phyloP scores from a whole-genome alignment of 1,140 invertebrate species.

The Ips nitidus region DNA sequence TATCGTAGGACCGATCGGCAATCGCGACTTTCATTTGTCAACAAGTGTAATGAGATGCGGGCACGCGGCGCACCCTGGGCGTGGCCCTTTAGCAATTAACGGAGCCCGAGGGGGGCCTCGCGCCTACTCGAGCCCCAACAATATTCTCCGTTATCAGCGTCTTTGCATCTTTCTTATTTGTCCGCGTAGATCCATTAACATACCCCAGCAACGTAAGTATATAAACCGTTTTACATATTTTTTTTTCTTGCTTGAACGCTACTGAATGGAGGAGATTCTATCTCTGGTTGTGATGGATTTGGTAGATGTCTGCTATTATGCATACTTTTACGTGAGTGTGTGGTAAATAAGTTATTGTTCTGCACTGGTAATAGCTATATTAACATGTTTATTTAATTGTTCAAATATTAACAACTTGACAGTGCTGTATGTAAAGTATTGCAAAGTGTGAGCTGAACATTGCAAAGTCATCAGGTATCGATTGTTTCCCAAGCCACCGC shows the following conservation, averaged over 20 bases:
- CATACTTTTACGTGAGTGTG: not conserved
- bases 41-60: constrained; percentile 53
- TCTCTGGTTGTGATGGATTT: not conserved
- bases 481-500: constrained; percentile 44
- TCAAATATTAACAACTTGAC: not conserved
- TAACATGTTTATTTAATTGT: not conserved
- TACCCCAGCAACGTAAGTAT: constrained; percentile 14
- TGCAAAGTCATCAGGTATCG: constrained; percentile 39
- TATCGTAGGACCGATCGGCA: constrained; percentile 43
- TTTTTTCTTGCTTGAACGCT: not conserved
- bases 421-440: constrained; percentile 40
- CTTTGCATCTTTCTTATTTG: constrained; percentile 10
- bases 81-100: constrained; percentile 50
- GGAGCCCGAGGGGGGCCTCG: constrained; percentile 43
- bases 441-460: constrained; percentile 36
- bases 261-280: not conserved
- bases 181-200: constrained; percentile 19
- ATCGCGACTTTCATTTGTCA: constrained; percentile 51
- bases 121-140: constrained; percentile 29
- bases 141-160: constrained; percentile 13
- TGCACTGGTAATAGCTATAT: not conserved
- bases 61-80: constrained; percentile 51
- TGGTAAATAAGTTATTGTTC: not conserved
- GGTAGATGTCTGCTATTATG: not conserved
- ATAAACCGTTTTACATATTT: not conserved